Base-by-base conservation (phyloP, 2,888 invertebrate genomes). In the Alviniconcha strummeri region DNA sequence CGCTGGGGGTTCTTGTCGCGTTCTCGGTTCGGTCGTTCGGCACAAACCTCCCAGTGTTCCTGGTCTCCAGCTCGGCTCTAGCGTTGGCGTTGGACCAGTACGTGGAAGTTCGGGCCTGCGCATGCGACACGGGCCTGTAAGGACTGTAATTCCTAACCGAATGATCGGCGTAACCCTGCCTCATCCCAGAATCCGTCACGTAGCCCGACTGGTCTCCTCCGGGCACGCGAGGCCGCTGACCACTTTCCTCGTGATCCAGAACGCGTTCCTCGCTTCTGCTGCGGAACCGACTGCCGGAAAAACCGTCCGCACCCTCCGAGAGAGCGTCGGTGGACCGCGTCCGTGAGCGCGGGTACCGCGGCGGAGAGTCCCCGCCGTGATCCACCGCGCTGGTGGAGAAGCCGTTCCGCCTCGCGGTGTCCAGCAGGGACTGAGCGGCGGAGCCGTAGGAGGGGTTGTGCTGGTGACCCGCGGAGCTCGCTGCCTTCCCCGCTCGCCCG, bases 231-330 rank as follows among this genome's bases (percentile, higher is more conserved):
- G 4, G 55, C 5, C 5, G 72, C 71, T 17, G 71, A 8, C 64
- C 60, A 13, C 17, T 11, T 11, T 82, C 60, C 36, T 6, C 77
- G 6, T 55, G 81, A n/a, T 86, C 87, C 52, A 87, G 56, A 52
- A 84, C 80, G 15, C 85, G 86, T 19, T 87, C 87, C 57, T 84
- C 82, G 77, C 87, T 87, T 15, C 84, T 81, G 79, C 87, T 86
- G 56, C 86, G 82, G n/a, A 55, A n/a, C 55, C 85, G 64, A 55
- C 7, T 71, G 54, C 72, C 17, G 36, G 17, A 15, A 5, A 17
- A 52, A 19, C 15, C 78, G 57, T 78, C 71, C 57, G 64, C 86
- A 9, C 79, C 85, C 8, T 83, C 83, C 57, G 83, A 67, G 19
- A 86, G 13, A 71, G 84, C 71, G 19, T 86, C 86, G 52, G 85